These are phyloP conservation scores for Drosophila burlai DNA, from an alignment of 1,140 invertebrate species.

Conservation along the genomic window DNA sequence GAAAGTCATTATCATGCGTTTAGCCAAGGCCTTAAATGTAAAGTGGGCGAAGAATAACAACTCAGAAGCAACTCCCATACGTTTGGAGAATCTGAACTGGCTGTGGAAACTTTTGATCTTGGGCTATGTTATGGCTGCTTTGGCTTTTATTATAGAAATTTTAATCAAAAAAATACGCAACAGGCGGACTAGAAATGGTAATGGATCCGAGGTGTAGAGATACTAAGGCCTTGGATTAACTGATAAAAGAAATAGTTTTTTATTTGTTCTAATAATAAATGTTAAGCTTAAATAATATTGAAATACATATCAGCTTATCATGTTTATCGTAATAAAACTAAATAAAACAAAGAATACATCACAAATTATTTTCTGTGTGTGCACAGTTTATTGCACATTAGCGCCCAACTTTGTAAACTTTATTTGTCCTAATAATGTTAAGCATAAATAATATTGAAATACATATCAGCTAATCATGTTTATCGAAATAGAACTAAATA, in stretches of 20 bases:
- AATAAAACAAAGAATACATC: background rate
- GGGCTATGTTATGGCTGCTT: background rate
- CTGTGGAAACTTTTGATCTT: slow-evolving; percentile 5
- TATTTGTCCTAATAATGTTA: background rate
- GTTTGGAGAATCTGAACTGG: slow-evolving; percentile 5
- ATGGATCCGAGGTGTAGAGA: background rate
- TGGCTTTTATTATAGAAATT: slow-evolving; percentile 1
- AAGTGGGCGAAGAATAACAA: background rate
- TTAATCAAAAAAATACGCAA: background rate
- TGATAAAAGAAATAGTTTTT: background rate
- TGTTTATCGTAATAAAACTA: background rate
- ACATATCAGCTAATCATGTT: background rate
- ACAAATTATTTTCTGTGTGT: background rate
- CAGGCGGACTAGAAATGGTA: background rate
- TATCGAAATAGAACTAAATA: background rate
- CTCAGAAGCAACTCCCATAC: slow-evolving; percentile 1
- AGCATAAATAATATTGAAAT: background rate
- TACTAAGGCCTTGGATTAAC: background rate
- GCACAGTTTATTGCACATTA: slow-evolving; percentile 30
- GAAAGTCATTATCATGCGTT: fast-evolving
- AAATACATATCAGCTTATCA: background rate
- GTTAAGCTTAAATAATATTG: background rate
- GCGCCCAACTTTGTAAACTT: slow-evolving; percentile 27
- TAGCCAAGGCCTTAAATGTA: background rate
- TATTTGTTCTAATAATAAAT: background rate